Base-by-base conservation (phyloP, 2,113 vertebrate species). In the Colaptes auratus region DNA sequence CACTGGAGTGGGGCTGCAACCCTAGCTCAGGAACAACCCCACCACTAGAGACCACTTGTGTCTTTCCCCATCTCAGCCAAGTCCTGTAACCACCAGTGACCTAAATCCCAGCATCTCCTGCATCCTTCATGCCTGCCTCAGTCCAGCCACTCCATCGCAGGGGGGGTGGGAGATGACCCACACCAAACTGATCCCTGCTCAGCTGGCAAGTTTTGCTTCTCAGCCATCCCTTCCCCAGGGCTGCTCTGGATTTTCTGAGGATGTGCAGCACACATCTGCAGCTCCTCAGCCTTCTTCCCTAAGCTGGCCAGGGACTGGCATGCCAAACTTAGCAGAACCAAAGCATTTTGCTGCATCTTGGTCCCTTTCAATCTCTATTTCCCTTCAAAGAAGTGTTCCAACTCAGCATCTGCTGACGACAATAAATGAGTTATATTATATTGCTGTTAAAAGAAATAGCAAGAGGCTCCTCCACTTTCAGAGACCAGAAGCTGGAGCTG, bases 61-160 rank as follows among this genome's bases (percentile, higher is more conserved):
- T 4, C 28, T 10, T 12, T 30, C n/a, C n/a, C 17, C 8, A 1
- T 2, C 53, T 14, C 73, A 55, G 24, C 0, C 1, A 1, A 82
- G 30, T 6, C 35, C 58, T 63, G 28, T 3, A 0, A 48, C 33
- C 74, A 28, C 5, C 53, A n/a, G 39, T 0, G 2, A 31, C 60
- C 36, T 2, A 19, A 81, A 73, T 2, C 48, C 67, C 44, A 8
- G 6, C 4, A 1, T 0, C 19, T 28, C 67, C 77, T 7, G n/a
- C 78, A 76, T 48, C 16, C 42, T 44, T 28, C 5, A 7, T 48
- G 3, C 15, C 59, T 50, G 19, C 23, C 3, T 36, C 56, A 39
- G 18, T 21, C 33, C 2, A 1, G 39, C 7, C 33, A 3, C 74
- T 42, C 7, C 46, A 9, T 0, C 12, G 39, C 63, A 71, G 19